phyloP scores from a whole-genome alignment of 2,888 invertebrate species.

The Agrochola macilenta region DNA sequence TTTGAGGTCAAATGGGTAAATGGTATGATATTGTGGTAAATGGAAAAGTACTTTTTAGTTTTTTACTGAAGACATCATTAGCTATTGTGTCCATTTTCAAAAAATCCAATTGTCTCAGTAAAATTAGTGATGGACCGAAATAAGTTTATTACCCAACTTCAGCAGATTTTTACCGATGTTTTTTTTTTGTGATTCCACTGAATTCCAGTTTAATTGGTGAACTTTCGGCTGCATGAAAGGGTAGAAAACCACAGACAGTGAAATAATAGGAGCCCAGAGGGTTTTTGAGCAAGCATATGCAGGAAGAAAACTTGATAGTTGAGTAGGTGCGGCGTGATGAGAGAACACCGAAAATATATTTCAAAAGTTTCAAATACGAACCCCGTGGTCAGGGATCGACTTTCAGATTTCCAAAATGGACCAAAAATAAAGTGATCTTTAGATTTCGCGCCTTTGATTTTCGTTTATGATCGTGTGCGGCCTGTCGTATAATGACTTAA shows the following conservation, averaged over 20 bases:
- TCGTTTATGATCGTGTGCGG: no score
- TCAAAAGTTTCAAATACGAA: no score
- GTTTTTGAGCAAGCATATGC: no score
- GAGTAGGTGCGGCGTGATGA: no score
- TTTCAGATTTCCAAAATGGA: no score
- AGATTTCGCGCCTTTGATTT: no score
- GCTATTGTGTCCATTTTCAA: slow-evolving; percentile 4
- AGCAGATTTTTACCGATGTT: background rate
- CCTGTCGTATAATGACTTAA: no score
- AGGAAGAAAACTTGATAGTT: no score
- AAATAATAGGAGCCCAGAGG: background rate
- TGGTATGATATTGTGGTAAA: no score
- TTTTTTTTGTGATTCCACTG: background rate
- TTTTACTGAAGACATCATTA: slow-evolving; percentile 9
- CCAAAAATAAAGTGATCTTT: no score
- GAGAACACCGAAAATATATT: no score
- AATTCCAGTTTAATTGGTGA: background rate
- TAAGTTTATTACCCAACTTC: slow-evolving; percentile 2
- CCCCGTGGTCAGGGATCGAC: no score
- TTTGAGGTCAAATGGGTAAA: background rate
- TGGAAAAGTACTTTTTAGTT: background rate
- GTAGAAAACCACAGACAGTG: background rate
- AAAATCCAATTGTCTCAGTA: slow-evolving; percentile 17
- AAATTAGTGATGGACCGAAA: slow-evolving; percentile 33
- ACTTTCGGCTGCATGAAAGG: background rate